Base-by-base conservation (phyloP, 2,797 vertebrate species). In the Kryptopterus vitreolus region DNA sequence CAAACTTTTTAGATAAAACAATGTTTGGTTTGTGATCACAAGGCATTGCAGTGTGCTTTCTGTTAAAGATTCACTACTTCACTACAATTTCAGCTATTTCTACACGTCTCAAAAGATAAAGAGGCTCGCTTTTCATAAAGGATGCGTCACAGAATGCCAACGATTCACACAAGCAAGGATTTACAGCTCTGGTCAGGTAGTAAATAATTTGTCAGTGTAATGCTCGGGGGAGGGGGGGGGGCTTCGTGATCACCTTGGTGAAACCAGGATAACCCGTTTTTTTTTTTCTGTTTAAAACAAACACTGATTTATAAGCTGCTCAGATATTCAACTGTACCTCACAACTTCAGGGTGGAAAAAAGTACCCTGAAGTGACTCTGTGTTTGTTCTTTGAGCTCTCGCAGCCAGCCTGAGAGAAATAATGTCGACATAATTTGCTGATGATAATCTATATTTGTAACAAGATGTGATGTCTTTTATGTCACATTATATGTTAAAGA, bases 191-290 rank as follows among this genome's bases (percentile, higher is more conserved):
- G 26, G 11, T 22, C 9, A 53, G 69, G 68, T 58, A 70, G 58
- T 77, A 83, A 65, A 80, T 72, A 72, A 80, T 43, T 52, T 35
- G 50, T 81, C 66, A 59, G 38, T 20, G 35, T 55, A 65, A 55
- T 57, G 70, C 31, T 52, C 31, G 52, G 31, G 52, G 75, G 72
- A 66, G 26, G n/a, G n/a, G n/a, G n/a, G n/a, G n/a, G n/a, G n/a
- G n/a, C n/a, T 79, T 70, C 61, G 50, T 38, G 33, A 83, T 77
- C 53, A 61, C 73, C 53, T 59, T 73, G 55, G 24, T 18, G 35
- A 81, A 81, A 84, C 83, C 76, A 75, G 83, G 76, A 84, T 13
- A 84, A 84, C 79, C 55, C 57, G 82, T 84, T 83, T 57, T 61
- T 48, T 57, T 84, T 83, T 57, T 61, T 48, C 57, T 24, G 61